A percentile compares a stretch with the other conserved stretches of the same genome.
Conservation (phyloP, 1,140 invertebrate genomes). For the Ephestia elutella region DNA sequence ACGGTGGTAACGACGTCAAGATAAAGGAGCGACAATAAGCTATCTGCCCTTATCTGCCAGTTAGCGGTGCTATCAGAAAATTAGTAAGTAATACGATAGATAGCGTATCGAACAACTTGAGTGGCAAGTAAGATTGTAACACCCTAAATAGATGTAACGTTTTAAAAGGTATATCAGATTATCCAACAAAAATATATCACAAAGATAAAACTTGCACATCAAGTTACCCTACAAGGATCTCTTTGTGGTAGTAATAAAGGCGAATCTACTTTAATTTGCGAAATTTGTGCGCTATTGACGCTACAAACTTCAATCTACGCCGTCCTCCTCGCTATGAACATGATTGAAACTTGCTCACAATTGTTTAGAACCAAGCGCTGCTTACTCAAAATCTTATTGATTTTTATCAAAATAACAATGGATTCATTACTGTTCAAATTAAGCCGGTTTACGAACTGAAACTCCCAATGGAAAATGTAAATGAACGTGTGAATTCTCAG, state of each 20-base stretch:
- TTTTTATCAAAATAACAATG: not conserved
- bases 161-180: no score
- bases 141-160: not conserved
- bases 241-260: no score
- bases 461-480: not conserved
- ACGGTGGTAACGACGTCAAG: not conserved
- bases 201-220: no score
- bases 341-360: not conserved
- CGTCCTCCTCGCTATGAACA: no score
- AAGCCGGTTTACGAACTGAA: not conserved
- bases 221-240: no score
- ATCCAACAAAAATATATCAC: no score
- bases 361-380: not conserved
- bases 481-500: not conserved
- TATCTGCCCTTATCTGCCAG: constrained; percentile 5
- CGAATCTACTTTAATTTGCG: no score
- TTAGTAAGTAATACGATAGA: constrained; percentile 13
- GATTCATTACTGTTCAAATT: not conserved
- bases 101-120: not conserved
- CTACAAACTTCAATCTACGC: no score
- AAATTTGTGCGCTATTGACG: no score
- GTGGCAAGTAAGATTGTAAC: not conserved
- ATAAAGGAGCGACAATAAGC: not conserved
- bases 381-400: not conserved
- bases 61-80: constrained; percentile 13